phyloP scores from a whole-genome alignment of 2,797 vertebrate species.

The Halcyon badia region DNA sequence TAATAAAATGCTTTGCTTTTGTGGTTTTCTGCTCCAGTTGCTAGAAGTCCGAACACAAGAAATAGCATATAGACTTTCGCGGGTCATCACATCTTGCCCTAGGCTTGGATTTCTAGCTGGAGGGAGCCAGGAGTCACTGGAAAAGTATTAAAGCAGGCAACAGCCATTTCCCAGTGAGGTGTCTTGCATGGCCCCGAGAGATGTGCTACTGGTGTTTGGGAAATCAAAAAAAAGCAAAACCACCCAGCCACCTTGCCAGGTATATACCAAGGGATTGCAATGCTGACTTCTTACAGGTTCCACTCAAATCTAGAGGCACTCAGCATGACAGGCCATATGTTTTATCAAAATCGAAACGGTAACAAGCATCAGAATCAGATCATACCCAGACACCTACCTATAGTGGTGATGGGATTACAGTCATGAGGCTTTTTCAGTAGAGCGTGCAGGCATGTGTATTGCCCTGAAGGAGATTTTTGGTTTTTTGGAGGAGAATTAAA shows the following conservation, averaged over 20 bases:
- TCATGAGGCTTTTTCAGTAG: neutral
- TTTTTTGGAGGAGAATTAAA: neutral
- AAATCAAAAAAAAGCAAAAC: neutral
- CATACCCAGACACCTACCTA: fast-evolving
- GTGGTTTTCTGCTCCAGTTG: constrained; percentile 22
- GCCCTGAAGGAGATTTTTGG: neutral
- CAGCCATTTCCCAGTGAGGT: neutral
- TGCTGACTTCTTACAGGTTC: neutral
- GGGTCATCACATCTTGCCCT: neutral
- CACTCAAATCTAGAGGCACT: neutral
- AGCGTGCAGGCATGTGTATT: neutral
- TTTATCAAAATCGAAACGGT: neutral
- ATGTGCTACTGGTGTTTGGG: neutral
- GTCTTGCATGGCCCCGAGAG: fast-evolving
- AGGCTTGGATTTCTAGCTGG: neutral
- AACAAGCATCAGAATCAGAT: neutral
- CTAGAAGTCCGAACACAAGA: constrained; percentile 8
- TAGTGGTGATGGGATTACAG: neutral
- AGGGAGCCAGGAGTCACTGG: neutral
- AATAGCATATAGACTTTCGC: neutral
- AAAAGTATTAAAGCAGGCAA: neutral
- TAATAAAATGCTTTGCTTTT: constrained; percentile 5
- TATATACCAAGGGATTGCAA: neutral
- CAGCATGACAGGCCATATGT: neutral
- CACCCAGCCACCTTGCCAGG: neutral